Base-by-base conservation (phyloP, 2,888 invertebrate genomes). In the Drosophila ezoana region DNA sequence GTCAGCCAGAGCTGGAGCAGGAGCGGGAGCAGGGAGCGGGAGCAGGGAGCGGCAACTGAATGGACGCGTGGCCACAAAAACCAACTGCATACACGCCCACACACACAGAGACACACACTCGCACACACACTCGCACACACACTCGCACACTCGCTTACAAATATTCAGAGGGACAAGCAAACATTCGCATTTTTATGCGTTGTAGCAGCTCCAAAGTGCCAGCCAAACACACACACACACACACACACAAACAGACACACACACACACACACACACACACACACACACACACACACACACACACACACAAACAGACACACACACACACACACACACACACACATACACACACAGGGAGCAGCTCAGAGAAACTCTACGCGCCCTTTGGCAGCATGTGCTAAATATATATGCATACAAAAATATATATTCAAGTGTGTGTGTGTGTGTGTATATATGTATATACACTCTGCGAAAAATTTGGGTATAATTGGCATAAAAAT, bases 181-280 rank as follows among this genome's bases (percentile, higher is more conserved):
- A 76, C 62, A 75, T 53, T 77, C 80, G 75, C 82, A 82, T 82
- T 76, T 82, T 85, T 76, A 79, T 85, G 82, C 82, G 80, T 83
- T 83, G 79, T 81, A 66, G 83, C 83, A 71, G 68, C 64, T 75
- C 66, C 67, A 79, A 81, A 81, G 79, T 81, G 84, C 76, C 81
- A 71, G 60, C 68, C 81, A 76, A 76, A 80, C 62, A 60, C 60
- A 61, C 40, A 52, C 35, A 43, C 28, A 35, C 10, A 38, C 38
- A 41, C 54, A 23, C 48, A 16, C 45, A 32, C 16, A 37, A 47
- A 33, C 44, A 8, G 13, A 38, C 23, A 11, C 38, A 16, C 18
- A 8, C 0, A 78, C 78, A 83, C 62, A 58, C 60, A 58, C 41
- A 49, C 35, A 76, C 78, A 80, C 62, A 60, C 60, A 61, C 40